Conservation (phyloP, 1,140 invertebrate genomes). For the Pseudomyrmex dendroicus region DNA sequence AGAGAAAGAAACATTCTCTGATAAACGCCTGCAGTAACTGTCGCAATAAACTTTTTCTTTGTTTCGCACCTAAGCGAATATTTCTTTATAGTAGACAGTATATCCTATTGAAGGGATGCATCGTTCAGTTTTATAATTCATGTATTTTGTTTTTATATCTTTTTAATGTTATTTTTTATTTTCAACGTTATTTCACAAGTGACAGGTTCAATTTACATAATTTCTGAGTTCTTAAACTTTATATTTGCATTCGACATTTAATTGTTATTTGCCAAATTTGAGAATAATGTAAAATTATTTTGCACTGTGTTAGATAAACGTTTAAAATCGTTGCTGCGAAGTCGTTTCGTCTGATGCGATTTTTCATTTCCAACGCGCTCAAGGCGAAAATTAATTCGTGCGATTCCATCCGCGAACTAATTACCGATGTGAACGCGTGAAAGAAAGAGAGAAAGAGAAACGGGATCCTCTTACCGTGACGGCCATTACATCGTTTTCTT, state of each 20-base stretch:
- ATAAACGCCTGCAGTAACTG: conserved; percentile 6
- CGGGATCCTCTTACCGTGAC: conserved; percentile 61
- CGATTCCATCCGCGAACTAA: conserved; percentile 64
- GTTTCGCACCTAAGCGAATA: neutral
- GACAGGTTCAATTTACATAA: too few relatives aligned
- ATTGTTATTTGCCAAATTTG: too few relatives aligned
- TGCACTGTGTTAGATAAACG: too few relatives aligned
- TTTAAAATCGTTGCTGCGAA: too few relatives aligned
- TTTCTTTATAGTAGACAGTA: neutral
- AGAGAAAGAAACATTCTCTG: neutral
- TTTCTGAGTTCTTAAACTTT: too few relatives aligned
- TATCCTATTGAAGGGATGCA: neutral
- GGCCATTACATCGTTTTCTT: conserved; percentile 61
- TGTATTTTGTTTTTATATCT: conserved; percentile 5
- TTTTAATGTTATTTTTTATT: neutral
- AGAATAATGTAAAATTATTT: too few relatives aligned
- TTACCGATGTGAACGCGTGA: conserved; percentile 60
- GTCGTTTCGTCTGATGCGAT: neutral
- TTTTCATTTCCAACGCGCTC: neutral
- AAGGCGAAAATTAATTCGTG: neutral
- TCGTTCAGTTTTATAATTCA: conserved; percentile 15
- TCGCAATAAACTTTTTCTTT: conserved; percentile 2
- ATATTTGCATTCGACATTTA: too few relatives aligned
- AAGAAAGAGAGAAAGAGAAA: neutral
- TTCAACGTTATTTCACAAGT: too few relatives aligned